Percentiles rank a stretch among this genome's conserved stretches.
These are phyloP conservation scores for Microdon myrmicae DNA, from an alignment of 2,888 invertebrate species.

Conservation along the genomic window DNA sequence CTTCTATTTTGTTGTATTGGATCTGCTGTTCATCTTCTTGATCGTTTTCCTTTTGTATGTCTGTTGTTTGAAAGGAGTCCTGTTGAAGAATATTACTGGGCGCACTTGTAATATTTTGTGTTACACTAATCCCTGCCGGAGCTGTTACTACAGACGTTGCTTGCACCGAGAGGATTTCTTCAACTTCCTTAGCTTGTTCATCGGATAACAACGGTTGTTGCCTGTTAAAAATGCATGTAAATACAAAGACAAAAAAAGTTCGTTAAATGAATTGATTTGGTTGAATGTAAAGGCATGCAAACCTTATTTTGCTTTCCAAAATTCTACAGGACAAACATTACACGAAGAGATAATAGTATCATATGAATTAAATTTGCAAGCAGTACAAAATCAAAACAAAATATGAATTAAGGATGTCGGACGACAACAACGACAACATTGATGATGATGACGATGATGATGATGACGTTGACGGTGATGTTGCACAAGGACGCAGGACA, in stretches of 20 bases:
- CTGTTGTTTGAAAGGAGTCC: constrained; percentile 27
- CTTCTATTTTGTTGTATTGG: constrained; percentile 52
- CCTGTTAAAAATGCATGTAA: constrained; percentile 68
- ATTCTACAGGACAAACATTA: constrained; percentile 70
- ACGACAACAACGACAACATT: constrained; percentile 4
- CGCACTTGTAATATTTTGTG: constrained; percentile 49
- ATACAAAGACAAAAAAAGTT: constrained; percentile 8
- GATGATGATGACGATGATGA: constrained; percentile 1
- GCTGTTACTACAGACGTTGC: constrained; percentile 61
- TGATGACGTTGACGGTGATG: constrained; percentile 20
- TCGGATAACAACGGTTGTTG: constrained; percentile 85
- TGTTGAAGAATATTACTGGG: constrained; percentile 39
- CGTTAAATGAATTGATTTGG: constrained; percentile 8
- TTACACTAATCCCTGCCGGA: constrained; percentile 62
- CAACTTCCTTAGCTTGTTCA: constrained; percentile 90
- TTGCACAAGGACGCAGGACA: constrained; percentile 53
- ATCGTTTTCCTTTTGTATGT: constrained; percentile 23
- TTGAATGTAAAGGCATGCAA: constrained; percentile 65
- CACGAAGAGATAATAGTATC: constrained; percentile 41
- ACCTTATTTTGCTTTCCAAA: constrained; percentile 87
- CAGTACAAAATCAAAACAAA: constrained; percentile 35
- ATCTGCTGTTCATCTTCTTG: constrained; percentile 23
- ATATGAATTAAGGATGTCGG: constrained; percentile 35
- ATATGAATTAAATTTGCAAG: constrained; percentile 31
- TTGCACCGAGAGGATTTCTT: constrained; percentile 78